Evolutionary conservation across 2,113 vertebrate genomes (phyloP).

Genomic region (Thunnus thynnus): DNA sequence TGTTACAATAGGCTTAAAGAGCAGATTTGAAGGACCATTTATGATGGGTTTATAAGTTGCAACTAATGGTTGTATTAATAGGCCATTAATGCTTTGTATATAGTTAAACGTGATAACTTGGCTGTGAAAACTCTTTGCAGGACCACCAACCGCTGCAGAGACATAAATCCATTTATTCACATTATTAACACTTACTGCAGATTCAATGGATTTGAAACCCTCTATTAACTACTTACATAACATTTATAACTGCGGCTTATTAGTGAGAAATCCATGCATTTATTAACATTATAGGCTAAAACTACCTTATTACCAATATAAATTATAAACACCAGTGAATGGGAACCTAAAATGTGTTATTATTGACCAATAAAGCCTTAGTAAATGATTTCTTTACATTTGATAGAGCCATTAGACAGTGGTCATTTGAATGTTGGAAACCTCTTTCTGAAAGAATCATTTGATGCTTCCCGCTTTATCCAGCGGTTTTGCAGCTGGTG

Average conservation of each 20-base stretch:
- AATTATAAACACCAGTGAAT: background rate
- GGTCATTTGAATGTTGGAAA: background rate
- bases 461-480: background rate
- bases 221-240: background rate
- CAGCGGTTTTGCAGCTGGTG: slow-evolving; percentile 81
- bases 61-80: no score
- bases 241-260: background rate
- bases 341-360: no score
- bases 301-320: background rate
- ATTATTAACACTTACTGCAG: background rate
- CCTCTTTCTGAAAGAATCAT: background rate
- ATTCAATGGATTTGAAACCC: no score
- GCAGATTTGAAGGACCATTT: background rate
- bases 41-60: no score
- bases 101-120: no score
- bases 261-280: background rate
- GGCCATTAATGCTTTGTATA: no score
- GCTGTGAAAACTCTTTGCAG: background rate
- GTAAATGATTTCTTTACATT: background rate
- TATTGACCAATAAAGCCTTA: background rate
- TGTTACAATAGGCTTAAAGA: background rate
- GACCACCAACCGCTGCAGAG: no score
- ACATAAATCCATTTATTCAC: background rate
- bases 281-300: no score
- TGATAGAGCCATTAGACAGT: background rate